Percentiles rank a stretch among this genome's conserved stretches.
phyloP scores from a whole-genome alignment of 2,797 vertebrate species.

The Coregonus ussuriensis region DNA sequence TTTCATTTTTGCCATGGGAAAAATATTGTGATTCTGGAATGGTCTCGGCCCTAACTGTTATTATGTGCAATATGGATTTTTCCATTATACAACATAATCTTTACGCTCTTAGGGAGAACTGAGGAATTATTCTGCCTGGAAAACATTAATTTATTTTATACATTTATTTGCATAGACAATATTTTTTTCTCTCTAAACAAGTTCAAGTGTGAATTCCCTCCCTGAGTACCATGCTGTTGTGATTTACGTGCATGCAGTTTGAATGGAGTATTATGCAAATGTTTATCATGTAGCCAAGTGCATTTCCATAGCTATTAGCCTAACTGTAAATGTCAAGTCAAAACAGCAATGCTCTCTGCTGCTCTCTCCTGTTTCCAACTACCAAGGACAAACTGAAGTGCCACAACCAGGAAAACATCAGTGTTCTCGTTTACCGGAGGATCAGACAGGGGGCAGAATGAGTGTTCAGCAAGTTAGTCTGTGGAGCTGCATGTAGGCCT shows the following conservation, averaged over 20 bases:
- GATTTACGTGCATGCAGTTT: conserved; percentile 37
- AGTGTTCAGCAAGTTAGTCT: conserved; percentile 22
- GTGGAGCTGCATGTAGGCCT: conserved; percentile 27
- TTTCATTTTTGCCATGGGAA: no score
- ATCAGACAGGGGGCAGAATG: conserved; percentile 35
- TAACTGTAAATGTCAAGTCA: conserved; percentile 47
- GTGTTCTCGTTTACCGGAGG: conserved; percentile 42
- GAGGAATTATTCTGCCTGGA: background rate
- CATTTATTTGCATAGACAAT: background rate
- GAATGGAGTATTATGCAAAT: conserved; percentile 35
- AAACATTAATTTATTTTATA: background rate
- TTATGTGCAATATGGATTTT: background rate
- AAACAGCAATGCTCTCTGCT: conserved; percentile 29
- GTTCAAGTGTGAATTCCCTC: background rate
- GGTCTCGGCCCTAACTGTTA: no score
- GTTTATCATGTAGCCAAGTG: conserved; percentile 28
- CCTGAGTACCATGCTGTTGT: background rate
- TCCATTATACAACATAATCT: background rate
- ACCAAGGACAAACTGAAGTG: background rate
- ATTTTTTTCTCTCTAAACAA: background rate
- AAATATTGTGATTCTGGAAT: no score
- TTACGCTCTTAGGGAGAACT: background rate
- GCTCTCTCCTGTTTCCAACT: background rate
- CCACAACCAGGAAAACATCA: conserved; percentile 14
- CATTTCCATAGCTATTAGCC: conserved; percentile 44